These are phyloP conservation scores for Phylloscopus whistleri DNA, from an alignment of 2,113 vertebrate genomes.

Conservation along the genomic window DNA sequence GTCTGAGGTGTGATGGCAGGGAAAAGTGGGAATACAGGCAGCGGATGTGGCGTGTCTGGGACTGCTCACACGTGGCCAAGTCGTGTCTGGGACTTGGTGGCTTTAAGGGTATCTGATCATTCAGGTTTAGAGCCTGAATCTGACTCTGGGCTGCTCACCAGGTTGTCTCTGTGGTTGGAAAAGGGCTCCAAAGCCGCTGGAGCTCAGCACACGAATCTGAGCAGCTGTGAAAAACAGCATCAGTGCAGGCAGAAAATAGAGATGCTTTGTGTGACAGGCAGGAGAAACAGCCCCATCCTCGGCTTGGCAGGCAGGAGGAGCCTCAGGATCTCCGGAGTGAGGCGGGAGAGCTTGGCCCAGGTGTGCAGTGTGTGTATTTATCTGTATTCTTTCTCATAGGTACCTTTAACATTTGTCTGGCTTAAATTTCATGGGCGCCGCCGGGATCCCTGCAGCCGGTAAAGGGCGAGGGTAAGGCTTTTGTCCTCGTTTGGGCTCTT, in stretches of 20 bases:
- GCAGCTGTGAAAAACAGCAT: not conserved
- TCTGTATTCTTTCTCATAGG: slow-evolving; percentile 99
- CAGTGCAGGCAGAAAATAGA: not conserved
- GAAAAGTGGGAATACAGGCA: rapidly evolving
- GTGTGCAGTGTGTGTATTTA: slow-evolving; percentile 85
- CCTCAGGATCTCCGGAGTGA: rapidly evolving
- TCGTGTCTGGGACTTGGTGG: not conserved
- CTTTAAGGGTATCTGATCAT: rapidly evolving
- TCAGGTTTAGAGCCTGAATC: rapidly evolving
- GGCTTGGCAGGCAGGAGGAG: not conserved
- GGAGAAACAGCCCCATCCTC: not conserved
- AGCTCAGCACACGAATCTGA: rapidly evolving
- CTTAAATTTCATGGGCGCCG: slow-evolving; percentile 97
- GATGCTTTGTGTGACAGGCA: rapidly evolving
- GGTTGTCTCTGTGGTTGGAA: not conserved
- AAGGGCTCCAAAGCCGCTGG: rapidly evolving
- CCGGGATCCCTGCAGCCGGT: slow-evolving; percentile 84
- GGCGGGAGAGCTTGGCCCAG: not conserved
- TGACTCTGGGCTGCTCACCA: not conserved
- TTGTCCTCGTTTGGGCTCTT: slow-evolving; percentile 91
- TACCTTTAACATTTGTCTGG: slow-evolving; percentile 98
- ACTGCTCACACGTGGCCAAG: not conserved
- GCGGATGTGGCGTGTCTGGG: not conserved
- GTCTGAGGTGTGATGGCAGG: not conserved
- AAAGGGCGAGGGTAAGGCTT: slow-evolving; percentile 98